These are phyloP conservation scores for Pogona vitticeps DNA, from an alignment of 2,113 vertebrate species.

Conservation along the genomic window DNA sequence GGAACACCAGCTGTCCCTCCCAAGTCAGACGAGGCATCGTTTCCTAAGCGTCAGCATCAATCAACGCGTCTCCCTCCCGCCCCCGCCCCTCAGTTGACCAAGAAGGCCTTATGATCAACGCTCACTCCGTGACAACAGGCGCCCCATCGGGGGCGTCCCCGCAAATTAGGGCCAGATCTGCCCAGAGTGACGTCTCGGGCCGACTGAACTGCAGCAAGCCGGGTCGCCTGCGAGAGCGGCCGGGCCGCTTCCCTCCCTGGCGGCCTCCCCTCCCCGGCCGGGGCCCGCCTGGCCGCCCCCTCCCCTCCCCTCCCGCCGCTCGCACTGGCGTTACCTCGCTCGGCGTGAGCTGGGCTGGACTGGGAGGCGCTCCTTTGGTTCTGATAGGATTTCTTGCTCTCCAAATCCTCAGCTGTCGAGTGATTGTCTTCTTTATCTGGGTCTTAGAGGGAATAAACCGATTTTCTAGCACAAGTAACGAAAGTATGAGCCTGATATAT, in stretches of 20 bases:
- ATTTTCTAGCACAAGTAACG: constrained; percentile 75
- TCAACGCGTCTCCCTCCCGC: too few relatives aligned
- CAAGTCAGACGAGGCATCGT: not conserved
- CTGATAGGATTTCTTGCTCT: constrained; percentile 86
- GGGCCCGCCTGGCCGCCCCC: too few relatives aligned
- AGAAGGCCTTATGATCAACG: too few relatives aligned
- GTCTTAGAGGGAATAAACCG: constrained; percentile 83
- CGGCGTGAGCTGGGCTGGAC: constrained; percentile 83
- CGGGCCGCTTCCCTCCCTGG: fast-evolving
- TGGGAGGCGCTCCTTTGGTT: constrained; percentile 83
- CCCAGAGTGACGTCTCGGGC: too few relatives aligned
- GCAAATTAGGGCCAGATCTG: too few relatives aligned
- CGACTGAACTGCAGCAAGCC: not conserved
- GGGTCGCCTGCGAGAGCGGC: too few relatives aligned
- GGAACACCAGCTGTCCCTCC: not conserved
- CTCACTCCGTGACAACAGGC: not conserved
- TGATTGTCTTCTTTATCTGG: constrained; percentile 82
- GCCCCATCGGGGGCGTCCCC: too few relatives aligned
- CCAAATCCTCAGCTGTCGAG: constrained; percentile 87
- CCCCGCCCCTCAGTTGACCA: not conserved
- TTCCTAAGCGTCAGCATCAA: not conserved
- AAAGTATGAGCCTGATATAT: constrained; percentile 70
- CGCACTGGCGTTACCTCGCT: constrained; percentile 77
- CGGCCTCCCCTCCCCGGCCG: not conserved
- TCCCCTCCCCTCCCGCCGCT: fast-evolving